Base-by-base conservation (phyloP, 2,797 vertebrate species). In the Myiotriccus ornatus region DNA sequence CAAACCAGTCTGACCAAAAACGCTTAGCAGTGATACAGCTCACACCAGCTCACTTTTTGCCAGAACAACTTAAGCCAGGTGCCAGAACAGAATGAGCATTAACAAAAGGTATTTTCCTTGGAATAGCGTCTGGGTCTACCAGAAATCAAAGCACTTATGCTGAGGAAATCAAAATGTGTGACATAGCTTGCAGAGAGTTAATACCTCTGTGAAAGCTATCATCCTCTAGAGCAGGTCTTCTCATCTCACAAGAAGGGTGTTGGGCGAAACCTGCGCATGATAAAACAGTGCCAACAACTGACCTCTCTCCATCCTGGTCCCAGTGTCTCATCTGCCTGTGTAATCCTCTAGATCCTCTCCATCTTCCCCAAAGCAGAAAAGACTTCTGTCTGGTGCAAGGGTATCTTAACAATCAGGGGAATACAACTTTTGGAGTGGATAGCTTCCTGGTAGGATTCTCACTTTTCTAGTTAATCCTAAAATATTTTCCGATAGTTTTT, bases 71-170 rank as follows among this genome's bases (percentile, higher is more conserved):
- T 56, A 63, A 88, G 32, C 67, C 55, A 77, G 76, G 71, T 92
- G 84, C 89, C 89, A 90, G 85, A 89, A 84, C 28, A 91, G 88
- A 94, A 86, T 81, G 87, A 94, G 37, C 73, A 89, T 84, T 87
- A 94, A 84, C 55, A 87, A 93, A 88, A 93, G 49, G 59, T 95
- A 77, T 96, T 96, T 96, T 93, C 65, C 70, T 94, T 92, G 90
- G 88, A 94, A 65, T 30, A 84, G 55, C 0, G 0, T 71, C 62
- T 3, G 2, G 20, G 46, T 73, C 80, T 82, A 81, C 93, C 76
- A 88, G 79, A 65, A 91, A 93, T 55, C 79, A 60, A 90, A 79
- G 69, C 7, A 65, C 35, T 91, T 84, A 37, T 8, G 39, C 77
- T 52, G 76, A 90, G 73, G 80, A 96, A 94, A 88, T 62, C 7